Percentiles rank a stretch among this genome's conserved stretches.
phyloP scores from a whole-genome alignment of 2,113 vertebrate genomes.

The Echinops telfairi region DNA sequence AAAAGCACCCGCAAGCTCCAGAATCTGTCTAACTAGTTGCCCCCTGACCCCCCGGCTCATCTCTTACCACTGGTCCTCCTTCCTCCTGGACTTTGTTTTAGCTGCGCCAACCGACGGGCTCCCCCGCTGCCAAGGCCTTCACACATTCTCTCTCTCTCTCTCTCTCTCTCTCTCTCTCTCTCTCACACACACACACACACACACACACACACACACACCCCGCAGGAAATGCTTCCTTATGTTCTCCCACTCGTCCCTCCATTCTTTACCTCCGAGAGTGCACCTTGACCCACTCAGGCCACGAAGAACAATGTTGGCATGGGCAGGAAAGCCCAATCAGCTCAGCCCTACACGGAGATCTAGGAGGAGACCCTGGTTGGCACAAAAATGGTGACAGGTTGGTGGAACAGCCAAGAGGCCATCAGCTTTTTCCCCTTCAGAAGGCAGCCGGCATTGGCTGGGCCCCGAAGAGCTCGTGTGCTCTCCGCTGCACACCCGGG shows the following conservation, averaged over 20 bases:
- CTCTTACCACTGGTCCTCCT: not conserved
- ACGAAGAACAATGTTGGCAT: slow-evolving; percentile 1
- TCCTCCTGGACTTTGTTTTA: not conserved
- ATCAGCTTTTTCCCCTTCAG: not conserved
- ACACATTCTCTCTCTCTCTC: not conserved
- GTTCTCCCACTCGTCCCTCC: not conserved
- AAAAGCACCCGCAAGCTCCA: not conserved
- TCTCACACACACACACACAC: not conserved
- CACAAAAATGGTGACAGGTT: not conserved
- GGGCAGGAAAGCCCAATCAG: not conserved
- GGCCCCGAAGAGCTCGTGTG: not conserved
- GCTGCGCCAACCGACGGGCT: not conserved
- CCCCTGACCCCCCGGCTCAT: not conserved
- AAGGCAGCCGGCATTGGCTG: not conserved
- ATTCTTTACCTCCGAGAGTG: not conserved
- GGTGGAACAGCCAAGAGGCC: not conserved
- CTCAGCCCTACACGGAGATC: not conserved
- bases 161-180: too few relatives aligned
- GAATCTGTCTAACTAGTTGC: not conserved
- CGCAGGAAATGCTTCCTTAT: not conserved
- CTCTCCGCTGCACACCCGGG: not conserved
- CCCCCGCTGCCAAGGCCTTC: not conserved
- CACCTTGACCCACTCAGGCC: not conserved
- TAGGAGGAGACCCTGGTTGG: not conserved
- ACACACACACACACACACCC: not conserved